A percentile compares a stretch with the other conserved stretches of the same genome.
These are phyloP conservation scores for Amphipyra tragopoginis DNA, from an alignment of 2,888 invertebrate genomes.

Conservation along the genomic window DNA sequence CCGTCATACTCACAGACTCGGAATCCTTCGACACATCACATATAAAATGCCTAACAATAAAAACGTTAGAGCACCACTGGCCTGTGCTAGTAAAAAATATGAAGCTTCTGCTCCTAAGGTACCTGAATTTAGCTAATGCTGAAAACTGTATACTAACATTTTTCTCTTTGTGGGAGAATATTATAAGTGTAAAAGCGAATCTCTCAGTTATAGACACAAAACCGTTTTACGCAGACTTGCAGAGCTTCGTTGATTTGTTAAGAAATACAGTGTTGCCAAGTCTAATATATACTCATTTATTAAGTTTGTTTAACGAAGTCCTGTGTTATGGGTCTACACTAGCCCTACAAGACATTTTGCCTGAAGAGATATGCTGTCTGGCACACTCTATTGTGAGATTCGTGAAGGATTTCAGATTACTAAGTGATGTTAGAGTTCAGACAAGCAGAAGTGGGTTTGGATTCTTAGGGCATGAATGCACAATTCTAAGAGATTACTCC, in stretches of 20 bases:
- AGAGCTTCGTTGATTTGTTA: slow-evolving; percentile 93
- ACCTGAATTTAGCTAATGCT: slow-evolving; percentile 89
- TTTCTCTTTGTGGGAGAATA: slow-evolving; percentile 96
- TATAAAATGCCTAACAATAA: slow-evolving; percentile 96
- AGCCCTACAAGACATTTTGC: slow-evolving; percentile 95
- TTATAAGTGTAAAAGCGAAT: slow-evolving; percentile 97
- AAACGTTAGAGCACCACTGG: slow-evolving; percentile 96
- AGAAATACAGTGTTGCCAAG: slow-evolving; percentile 93
- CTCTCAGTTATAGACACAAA: slow-evolving; percentile 96
- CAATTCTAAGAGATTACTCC: slow-evolving; percentile 77
- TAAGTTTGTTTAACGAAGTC: slow-evolving; percentile 96
- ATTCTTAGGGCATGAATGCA: slow-evolving; percentile 84
- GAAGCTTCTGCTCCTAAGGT: slow-evolving; percentile 89
- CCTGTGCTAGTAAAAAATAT: slow-evolving; percentile 94
- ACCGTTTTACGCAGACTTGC: slow-evolving; percentile 95
- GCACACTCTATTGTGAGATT: slow-evolving; percentile 96
- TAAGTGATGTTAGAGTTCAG: slow-evolving; percentile 89
- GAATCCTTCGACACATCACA: slow-evolving; percentile 96
- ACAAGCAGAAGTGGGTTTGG: slow-evolving; percentile 84
- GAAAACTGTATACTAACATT: slow-evolving; percentile 95
- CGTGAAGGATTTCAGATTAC: slow-evolving; percentile 95
- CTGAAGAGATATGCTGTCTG: slow-evolving; percentile 96
- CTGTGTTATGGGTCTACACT: slow-evolving; percentile 97
- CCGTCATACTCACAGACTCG: slow-evolving; percentile 92
- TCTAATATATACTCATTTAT: slow-evolving; percentile 95